Evolutionary conservation across 2,113 vertebrate genomes (phyloP), one percentile per base, ranked within the genome.

Genomic region (Oryzias curvinotus): DNA sequence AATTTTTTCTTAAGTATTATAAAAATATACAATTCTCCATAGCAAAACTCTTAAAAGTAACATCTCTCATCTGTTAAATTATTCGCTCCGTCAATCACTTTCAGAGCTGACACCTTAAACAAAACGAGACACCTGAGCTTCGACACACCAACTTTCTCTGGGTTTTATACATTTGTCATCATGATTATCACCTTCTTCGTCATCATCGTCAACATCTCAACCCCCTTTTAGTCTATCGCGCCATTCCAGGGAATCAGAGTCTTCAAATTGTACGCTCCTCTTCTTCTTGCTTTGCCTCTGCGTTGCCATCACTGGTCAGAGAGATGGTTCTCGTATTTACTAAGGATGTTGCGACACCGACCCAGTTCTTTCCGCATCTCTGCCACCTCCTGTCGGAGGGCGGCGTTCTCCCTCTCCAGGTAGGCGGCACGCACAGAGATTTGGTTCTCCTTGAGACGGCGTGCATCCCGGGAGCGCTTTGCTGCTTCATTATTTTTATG

Each of bases 401-500:
- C 90, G 0, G 94, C 92, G 5, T 98, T 98, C 82, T 98, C 95
- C 46, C 95, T 90, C 85, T 97, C 96, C 87, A 98, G 91, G 89
- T 95, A 98, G 66, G 95, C 93, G 0, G 96, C 96, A 1, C 96
- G 94, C 61, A 97, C 95, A 0, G 95, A 92, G 65, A 96, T 96
- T 90, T 96, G 95, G 85, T 97, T 97, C 90, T 97, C 96, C 88
- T 98, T 98, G 13, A 96, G 89, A 13, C 96, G 91, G 44, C 96
- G 93, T 1, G 96, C 95, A 0, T 98, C 96, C 4, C 96, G 91
- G 0, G 96, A 98, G 6, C 96, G 94, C 84, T 97, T 96, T 0
- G 96, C 96, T 0, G 95, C 96, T 52, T 96, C 95, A 1, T 97
- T 98, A 88, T 98, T 97, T 88, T 95, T 96, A 65, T 91, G 93